phyloP scores from a whole-genome alignment of 2,888 invertebrate genomes.

The Anthrax anthrax region DNA sequence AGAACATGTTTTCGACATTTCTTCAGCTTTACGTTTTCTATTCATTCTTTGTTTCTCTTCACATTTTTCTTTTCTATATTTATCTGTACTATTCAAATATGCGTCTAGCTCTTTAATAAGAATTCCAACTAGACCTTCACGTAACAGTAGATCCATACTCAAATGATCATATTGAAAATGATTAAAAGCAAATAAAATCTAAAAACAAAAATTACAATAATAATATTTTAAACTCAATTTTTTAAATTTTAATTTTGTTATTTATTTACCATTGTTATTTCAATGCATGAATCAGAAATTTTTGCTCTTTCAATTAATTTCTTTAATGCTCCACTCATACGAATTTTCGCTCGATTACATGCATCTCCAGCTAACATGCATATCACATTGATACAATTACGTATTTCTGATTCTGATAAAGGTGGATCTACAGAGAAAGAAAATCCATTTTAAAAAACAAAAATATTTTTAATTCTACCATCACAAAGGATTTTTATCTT shows the following conservation, averaged over 20 bases:
- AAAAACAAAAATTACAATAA: constrained; percentile 3
- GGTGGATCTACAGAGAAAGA: constrained; percentile 14
- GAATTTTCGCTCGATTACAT: constrained; percentile 32
- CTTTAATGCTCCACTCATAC: constrained; percentile 28
- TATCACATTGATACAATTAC: constrained; percentile 30
- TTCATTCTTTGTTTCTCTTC: constrained; percentile 22
- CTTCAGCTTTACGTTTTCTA: constrained; percentile 23
- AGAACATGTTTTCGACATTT: not conserved
- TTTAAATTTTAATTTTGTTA: not conserved
- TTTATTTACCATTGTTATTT: constrained; percentile 23
- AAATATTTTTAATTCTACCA: not conserved
- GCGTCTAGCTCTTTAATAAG: constrained; percentile 36
- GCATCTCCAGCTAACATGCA: constrained; percentile 29
- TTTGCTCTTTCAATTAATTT: constrained; percentile 27
- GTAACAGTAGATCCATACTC: constrained; percentile 38
- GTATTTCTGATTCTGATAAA: constrained; percentile 24
- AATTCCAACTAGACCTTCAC: constrained; percentile 39
- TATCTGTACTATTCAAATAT: constrained; percentile 25
- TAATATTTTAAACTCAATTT: too few relatives aligned
- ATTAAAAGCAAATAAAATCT: constrained; percentile 33
- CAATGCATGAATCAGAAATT: constrained; percentile 23
- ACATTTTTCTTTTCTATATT: constrained; percentile 24
- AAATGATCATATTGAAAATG: constrained; percentile 36
- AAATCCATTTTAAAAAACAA: not conserved
- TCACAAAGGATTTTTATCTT: too few relatives aligned